A percentile compares a stretch with the other conserved stretches of the same genome.
These are phyloP conservation scores for Achatina immaculata DNA, from an alignment of 1,140 invertebrate genomes.

Conservation along the genomic window DNA sequence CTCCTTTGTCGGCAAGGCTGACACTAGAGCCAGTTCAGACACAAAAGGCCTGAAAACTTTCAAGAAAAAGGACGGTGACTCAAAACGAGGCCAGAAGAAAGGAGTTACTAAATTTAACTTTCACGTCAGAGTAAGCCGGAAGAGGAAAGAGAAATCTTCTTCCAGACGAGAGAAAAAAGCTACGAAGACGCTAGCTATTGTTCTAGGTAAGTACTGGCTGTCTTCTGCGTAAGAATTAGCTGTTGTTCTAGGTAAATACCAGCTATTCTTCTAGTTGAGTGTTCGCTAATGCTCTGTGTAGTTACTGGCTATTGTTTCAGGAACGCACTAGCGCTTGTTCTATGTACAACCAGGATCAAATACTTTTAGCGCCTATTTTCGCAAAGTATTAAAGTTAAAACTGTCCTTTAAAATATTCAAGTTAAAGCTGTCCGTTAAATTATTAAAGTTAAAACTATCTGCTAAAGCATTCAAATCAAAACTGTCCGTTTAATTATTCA, in stretches of 20 bases:
- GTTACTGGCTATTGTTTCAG: conserved; percentile 97
- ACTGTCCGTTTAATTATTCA: too few species aligned
- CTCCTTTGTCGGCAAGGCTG: conserved; percentile 30
- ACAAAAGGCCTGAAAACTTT: background rate
- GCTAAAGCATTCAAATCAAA: too few species aligned
- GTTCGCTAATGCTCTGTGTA: too few species aligned
- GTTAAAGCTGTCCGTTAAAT: too few species aligned
- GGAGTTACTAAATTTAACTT: conserved; percentile 81
- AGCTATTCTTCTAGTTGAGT: too few species aligned
- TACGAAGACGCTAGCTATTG: conserved; percentile 98
- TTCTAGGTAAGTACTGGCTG: conserved; percentile 93
- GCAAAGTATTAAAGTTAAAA: too few species aligned
- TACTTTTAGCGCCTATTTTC: too few species aligned
- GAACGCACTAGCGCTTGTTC: too few species aligned
- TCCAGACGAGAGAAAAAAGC: conserved; percentile 97
- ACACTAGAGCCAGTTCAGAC: background rate
- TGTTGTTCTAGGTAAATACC: conserved; percentile 95
- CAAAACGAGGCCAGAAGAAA: conserved; percentile 53
- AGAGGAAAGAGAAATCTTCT: conserved; percentile 81
- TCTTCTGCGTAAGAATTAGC: conserved; percentile 98
- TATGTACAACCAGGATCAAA: too few species aligned
- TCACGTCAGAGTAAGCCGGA: conserved; percentile 65
- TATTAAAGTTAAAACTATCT: too few species aligned
- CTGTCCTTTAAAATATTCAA: too few species aligned
- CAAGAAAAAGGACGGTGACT: conserved; percentile 13